Conservation (phyloP, 2,797 vertebrate genomes). For the Micropoecilia bifurca region DNA sequence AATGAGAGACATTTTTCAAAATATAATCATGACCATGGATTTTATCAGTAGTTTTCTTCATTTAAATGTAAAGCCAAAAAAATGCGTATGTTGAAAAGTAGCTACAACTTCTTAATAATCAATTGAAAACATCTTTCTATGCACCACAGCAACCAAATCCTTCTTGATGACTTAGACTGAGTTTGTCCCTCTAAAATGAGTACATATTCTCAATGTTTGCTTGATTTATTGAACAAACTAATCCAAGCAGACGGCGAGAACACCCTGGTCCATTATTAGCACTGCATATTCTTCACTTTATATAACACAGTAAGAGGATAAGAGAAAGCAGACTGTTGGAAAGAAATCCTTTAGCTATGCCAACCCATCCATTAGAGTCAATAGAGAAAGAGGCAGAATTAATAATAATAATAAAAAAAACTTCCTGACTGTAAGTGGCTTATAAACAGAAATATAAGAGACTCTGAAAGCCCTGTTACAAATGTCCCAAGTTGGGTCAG, state of each 20-base stretch:
- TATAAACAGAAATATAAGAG: neutral
- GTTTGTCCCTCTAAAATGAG: no score
- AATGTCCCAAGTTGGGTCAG: neutral
- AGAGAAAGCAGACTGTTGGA: constrained; percentile 22
- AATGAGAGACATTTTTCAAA: neutral
- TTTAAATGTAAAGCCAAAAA: neutral
- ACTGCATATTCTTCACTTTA: constrained; percentile 25
- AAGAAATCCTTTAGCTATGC: constrained; percentile 46
- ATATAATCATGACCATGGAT: neutral
- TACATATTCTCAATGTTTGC: constrained; percentile 1
- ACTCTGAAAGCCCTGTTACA: neutral
- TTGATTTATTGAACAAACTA: constrained; percentile 40
- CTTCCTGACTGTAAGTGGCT: constrained; percentile 36
- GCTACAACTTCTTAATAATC: no score
- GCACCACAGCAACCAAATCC: no score
- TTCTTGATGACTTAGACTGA: no score
- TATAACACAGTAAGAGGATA: constrained; percentile 26
- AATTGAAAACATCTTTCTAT: no score
- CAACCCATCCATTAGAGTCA: constrained; percentile 60
- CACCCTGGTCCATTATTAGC: neutral
- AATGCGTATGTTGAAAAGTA: no score
- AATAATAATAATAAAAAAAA: constrained; percentile 21
- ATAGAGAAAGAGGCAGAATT: constrained; percentile 23
- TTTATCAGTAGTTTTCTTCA: neutral
- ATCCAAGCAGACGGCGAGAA: constrained; percentile 6